Conservation (phyloP, 1,140 invertebrate species). For the Parasteatoda tepidariorum region DNA sequence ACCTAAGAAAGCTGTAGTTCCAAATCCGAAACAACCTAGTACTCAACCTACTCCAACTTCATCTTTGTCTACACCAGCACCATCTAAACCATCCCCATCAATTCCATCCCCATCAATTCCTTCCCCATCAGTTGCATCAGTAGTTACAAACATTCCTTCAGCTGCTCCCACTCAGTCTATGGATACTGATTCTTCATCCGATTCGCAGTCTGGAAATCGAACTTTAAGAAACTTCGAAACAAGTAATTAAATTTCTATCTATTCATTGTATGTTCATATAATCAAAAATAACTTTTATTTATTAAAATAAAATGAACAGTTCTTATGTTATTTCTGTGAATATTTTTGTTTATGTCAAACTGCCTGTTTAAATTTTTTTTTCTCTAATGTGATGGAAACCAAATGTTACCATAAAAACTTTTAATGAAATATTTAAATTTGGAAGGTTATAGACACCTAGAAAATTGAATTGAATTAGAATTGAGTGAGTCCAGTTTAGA, state of each 20-base stretch:
- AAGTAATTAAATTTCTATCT: slow-evolving; percentile 18
- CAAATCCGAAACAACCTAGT: neutral
- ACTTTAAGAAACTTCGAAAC: slow-evolving; percentile 45
- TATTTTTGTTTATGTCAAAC: no score
- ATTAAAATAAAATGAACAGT: no score
- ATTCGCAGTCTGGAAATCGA: neutral
- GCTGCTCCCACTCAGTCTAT: neutral
- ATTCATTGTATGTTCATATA: neutral
- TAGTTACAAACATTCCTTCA: no score
- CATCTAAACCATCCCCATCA: neutral
- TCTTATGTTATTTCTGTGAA: no score
- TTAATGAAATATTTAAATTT: no score
- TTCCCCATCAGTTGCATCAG: neutral
- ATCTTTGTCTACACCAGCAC: neutral
- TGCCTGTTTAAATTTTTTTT: no score
- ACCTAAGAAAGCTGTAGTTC: neutral
- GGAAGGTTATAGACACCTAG: no score
- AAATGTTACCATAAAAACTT: no score
- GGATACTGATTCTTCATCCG: neutral
- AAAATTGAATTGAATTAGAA: no score
- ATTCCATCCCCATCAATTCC: neutral
- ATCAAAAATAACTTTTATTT: no score
- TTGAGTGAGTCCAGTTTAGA: no score
- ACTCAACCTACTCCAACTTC: neutral
- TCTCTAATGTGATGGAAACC: no score